Conservation (phyloP, 37 sponge, comb jelly and placozoan genomes). For the Halichondria panicea region DNA sequence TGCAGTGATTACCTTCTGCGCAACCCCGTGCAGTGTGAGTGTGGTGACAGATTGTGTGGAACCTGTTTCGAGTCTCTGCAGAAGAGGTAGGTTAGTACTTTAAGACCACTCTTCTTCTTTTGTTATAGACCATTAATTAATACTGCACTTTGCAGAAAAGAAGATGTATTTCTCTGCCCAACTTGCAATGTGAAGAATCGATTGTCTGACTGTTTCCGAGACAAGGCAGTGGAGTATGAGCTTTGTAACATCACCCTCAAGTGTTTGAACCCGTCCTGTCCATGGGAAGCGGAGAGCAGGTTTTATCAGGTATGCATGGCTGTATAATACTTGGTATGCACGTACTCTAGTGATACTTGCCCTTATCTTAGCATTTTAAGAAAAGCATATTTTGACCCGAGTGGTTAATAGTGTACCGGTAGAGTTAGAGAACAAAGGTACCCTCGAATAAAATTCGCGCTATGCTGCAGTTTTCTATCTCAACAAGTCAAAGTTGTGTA, state of each 20-base stretch:
- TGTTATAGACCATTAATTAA: no score
- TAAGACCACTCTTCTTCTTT: no score
- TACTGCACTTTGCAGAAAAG: neutral
- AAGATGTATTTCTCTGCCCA: slow-evolving; percentile 1
- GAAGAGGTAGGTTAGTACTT: slow-evolving; percentile 18
- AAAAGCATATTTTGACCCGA: no score
- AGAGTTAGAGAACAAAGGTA: no score
- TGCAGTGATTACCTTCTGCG: slow-evolving; percentile 35
- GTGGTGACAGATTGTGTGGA: slow-evolving; percentile 56
- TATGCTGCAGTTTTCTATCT: neutral
- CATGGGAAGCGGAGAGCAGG: slow-evolving; percentile 60
- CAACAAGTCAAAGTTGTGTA: neutral
- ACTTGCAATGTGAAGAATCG: neutral
- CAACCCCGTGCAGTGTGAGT: slow-evolving; percentile 44
- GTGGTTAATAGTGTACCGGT: no score
- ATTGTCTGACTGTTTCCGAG: slow-evolving; percentile 52
- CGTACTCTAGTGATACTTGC: no score
- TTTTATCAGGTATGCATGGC: slow-evolving; percentile 35
- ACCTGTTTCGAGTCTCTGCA: slow-evolving; percentile 21
- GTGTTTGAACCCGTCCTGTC: slow-evolving; percentile 50
- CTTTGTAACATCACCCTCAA: slow-evolving; percentile 22
- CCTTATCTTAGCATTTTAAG: no score
- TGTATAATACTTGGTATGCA: neutral
- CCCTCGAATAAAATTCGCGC: no score
- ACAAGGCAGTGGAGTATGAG: slow-evolving; percentile 65